phyloP scores from a whole-genome alignment of 1,140 invertebrate genomes.

The Telenomus remus region DNA sequence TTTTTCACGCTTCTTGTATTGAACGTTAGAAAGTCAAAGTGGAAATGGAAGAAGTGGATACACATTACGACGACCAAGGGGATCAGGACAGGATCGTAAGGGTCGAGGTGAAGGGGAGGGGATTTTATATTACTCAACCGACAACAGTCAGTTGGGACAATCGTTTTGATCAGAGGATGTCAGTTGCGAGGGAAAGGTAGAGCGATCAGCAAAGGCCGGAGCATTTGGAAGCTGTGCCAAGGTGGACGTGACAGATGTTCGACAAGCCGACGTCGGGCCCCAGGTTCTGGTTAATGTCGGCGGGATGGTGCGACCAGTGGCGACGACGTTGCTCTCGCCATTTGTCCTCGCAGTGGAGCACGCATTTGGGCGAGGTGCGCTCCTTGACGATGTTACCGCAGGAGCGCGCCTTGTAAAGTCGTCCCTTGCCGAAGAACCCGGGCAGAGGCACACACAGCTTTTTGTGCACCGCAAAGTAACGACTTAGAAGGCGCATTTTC shows the following conservation, averaged over 20 bases:
- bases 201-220: slow-evolving; percentile 78
- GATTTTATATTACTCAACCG: too few relatives aligned
- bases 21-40: too few relatives aligned
- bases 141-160: too few relatives aligned
- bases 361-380: slow-evolving; percentile 70
- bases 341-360: slow-evolving; percentile 70
- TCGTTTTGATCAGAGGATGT: too few relatives aligned
- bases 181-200: neutral
- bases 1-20: too few relatives aligned
- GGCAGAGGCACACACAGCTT: slow-evolving; percentile 78
- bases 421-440: slow-evolving; percentile 75
- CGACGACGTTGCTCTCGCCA: slow-evolving; percentile 65
- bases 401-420: slow-evolving; percentile 78
- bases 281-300: slow-evolving; percentile 76
- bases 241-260: slow-evolving; percentile 77
- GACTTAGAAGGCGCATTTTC: slow-evolving; percentile 79
- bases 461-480: slow-evolving; percentile 81
- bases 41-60: too few relatives aligned
- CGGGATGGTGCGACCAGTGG: slow-evolving; percentile 73
- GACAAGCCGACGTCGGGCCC: slow-evolving; percentile 72
- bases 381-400: slow-evolving; percentile 78
- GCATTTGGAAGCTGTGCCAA: slow-evolving; percentile 77
- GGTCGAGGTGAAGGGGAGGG: too few relatives aligned
- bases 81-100: too few relatives aligned
- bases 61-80: too few relatives aligned